These are phyloP conservation scores for Remorina albescens DNA, from an alignment of 2,797 vertebrate species.

Conservation along the genomic window DNA sequence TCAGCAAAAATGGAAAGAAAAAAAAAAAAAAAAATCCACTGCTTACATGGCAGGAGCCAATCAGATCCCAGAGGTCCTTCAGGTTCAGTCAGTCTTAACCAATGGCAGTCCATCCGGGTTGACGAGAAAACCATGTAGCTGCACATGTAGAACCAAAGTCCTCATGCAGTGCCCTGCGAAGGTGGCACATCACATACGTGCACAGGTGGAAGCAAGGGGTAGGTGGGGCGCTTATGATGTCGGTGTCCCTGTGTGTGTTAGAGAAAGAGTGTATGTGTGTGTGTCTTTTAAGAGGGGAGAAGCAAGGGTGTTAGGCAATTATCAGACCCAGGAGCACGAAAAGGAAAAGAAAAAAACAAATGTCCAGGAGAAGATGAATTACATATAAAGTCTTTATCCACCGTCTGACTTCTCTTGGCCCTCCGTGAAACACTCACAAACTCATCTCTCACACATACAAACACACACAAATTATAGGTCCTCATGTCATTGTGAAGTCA, in stretches of 20 bases:
- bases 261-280: slow-evolving; percentile 39
- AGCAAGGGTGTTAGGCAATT: slow-evolving; percentile 71
- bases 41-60: slow-evolving; percentile 68
- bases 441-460: slow-evolving; percentile 33
- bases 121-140: slow-evolving; percentile 67
- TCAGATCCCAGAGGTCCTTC: slow-evolving; percentile 71
- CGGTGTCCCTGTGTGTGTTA: slow-evolving; percentile 47
- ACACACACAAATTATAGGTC: slow-evolving; percentile 67
- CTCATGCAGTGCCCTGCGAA: slow-evolving; percentile 82
- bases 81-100: slow-evolving; percentile 65
- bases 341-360: slow-evolving; percentile 48
- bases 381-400: slow-evolving; percentile 74
- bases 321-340: slow-evolving; percentile 64
- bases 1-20: slow-evolving; percentile 31
- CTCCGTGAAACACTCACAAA: slow-evolving; percentile 57
- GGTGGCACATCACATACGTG: slow-evolving; percentile 75
- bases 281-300: slow-evolving; percentile 59
- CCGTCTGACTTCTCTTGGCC: slow-evolving; percentile 68
- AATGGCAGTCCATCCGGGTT: slow-evolving; percentile 62
- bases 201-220: slow-evolving; percentile 61
- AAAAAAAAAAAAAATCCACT: slow-evolving; percentile 51
- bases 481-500: slow-evolving; percentile 78
- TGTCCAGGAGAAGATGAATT: slow-evolving; percentile 70
- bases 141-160: slow-evolving; percentile 90
- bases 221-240: slow-evolving; percentile 22